Evolutionary conservation across 2,113 vertebrate species (phyloP).

Genomic region (Alligator mississippiensis): DNA sequence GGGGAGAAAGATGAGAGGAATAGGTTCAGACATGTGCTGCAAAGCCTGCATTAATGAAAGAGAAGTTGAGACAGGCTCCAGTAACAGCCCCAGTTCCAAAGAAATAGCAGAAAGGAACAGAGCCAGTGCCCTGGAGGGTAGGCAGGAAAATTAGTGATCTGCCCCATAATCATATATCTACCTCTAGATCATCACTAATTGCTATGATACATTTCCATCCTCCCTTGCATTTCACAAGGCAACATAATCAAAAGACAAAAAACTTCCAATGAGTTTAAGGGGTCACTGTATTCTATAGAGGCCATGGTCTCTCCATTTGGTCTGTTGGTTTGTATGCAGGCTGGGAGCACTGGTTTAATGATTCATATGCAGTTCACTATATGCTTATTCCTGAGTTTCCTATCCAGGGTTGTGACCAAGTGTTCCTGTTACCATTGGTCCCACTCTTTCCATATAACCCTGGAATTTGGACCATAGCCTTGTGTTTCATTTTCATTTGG

Average conservation of each 20-base stretch:
- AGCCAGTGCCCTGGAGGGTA: neutral
- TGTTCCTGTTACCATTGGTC: slow-evolving; percentile 44
- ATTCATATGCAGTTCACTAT: neutral
- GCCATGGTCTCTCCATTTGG: rapidly evolving
- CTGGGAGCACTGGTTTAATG: slow-evolving; percentile 35
- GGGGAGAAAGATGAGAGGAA: neutral
- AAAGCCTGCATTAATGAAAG: neutral
- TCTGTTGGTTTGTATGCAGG: neutral
- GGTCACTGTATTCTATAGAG: neutral
- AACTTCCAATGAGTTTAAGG: neutral
- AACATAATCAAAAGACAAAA: neutral
- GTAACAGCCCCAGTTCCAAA: neutral
- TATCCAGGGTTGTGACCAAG: neutral
- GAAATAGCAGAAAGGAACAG: neutral
- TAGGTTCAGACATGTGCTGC: neutral
- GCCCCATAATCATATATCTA: neutral
- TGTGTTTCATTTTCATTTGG: slow-evolving; percentile 74
- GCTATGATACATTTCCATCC: neutral
- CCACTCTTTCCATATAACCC: slow-evolving; percentile 18
- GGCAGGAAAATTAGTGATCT: neutral
- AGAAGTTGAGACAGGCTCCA: neutral
- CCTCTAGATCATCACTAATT: neutral
- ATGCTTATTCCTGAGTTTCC: slow-evolving; percentile 29
- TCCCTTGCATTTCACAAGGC: neutral
- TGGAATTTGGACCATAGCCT: slow-evolving; percentile 64